Percentiles rank a stretch among this genome's conserved stretches.
These are phyloP conservation scores for Papilio dardanus DNA, from an alignment of 1,140 invertebrate species.

Conservation along the genomic window DNA sequence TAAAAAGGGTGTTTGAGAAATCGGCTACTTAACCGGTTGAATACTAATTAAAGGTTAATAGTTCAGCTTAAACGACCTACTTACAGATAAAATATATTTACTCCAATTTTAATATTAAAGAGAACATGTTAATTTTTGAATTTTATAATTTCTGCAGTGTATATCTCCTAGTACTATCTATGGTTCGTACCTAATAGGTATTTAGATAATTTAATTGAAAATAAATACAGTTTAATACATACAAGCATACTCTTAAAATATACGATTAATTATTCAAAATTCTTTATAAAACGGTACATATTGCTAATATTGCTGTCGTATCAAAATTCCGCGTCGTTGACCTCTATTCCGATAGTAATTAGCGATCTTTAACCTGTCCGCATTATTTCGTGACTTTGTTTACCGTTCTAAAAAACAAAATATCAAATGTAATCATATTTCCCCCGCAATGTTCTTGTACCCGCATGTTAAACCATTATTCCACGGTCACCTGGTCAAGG, in stretches of 20 bases:
- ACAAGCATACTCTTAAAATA: too few relatives aligned
- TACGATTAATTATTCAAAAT: too few relatives aligned
- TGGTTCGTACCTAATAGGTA: too few relatives aligned
- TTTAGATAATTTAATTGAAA: too few relatives aligned
- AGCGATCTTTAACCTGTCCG: slow-evolving; percentile 47
- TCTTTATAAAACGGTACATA: too few relatives aligned
- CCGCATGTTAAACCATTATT: slow-evolving; percentile 16
- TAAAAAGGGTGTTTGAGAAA: slow-evolving; percentile 33
- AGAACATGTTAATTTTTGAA: neutral
- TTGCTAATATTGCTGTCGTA: too few relatives aligned
- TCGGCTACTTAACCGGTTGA: slow-evolving; percentile 23
- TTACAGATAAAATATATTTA: slow-evolving; percentile 22
- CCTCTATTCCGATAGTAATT: slow-evolving; percentile 59
- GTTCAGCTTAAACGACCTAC: slow-evolving; percentile 23
- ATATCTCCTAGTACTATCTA: too few relatives aligned
- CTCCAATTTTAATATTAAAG: neutral
- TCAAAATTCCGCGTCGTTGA: too few relatives aligned
- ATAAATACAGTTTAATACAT: too few relatives aligned
- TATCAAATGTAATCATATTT: neutral
- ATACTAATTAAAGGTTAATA: slow-evolving; percentile 28
- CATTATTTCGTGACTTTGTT: slow-evolving; percentile 44
- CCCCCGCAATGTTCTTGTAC: neutral
- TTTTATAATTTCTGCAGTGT: neutral
- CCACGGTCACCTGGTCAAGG: slow-evolving; percentile 30
- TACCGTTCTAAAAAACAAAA: slow-evolving; percentile 16